A percentile compares a stretch with the other conserved stretches of the same genome.
These are phyloP conservation scores for Neuroterus valhalla DNA, from an alignment of 1,140 invertebrate genomes.

Conservation along the genomic window DNA sequence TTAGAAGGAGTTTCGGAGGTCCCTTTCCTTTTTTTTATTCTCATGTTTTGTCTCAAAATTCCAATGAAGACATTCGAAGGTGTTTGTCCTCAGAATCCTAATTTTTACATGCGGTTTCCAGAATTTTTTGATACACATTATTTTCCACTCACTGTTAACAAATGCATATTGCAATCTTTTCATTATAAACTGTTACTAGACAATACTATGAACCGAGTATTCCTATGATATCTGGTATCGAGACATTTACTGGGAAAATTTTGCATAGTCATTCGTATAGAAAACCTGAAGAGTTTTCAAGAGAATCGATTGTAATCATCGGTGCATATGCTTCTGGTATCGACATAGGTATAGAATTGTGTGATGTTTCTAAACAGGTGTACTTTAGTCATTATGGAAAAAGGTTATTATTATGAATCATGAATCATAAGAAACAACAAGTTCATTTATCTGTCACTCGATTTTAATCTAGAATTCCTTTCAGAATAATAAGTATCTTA, in stretches of 20 bases:
- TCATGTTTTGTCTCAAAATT: too few species aligned
- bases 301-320: constrained; percentile 78
- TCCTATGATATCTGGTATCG: constrained; percentile 76
- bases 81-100: too few species aligned
- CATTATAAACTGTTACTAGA: constrained; percentile 44
- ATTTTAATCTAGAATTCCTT: neutral
- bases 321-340: constrained; percentile 81
- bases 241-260: constrained; percentile 76
- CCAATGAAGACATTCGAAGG: too few species aligned
- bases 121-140: too few species aligned
- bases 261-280: constrained; percentile 83
- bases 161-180: too few species aligned
- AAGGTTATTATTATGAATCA: constrained; percentile 35
- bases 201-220: constrained; percentile 79
- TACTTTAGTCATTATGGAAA: constrained; percentile 63
- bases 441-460: neutral
- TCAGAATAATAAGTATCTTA: constrained; percentile 45
- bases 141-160: too few species aligned
- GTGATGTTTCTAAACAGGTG: constrained; percentile 71
- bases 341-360: constrained; percentile 80
- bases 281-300: constrained; percentile 73
- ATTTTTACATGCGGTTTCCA: too few species aligned
- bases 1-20: too few species aligned
- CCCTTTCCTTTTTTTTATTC: too few species aligned
- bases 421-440: neutral